Conservation (phyloP, 2,113 vertebrate species). For the Cyrtonyx montezumae region DNA sequence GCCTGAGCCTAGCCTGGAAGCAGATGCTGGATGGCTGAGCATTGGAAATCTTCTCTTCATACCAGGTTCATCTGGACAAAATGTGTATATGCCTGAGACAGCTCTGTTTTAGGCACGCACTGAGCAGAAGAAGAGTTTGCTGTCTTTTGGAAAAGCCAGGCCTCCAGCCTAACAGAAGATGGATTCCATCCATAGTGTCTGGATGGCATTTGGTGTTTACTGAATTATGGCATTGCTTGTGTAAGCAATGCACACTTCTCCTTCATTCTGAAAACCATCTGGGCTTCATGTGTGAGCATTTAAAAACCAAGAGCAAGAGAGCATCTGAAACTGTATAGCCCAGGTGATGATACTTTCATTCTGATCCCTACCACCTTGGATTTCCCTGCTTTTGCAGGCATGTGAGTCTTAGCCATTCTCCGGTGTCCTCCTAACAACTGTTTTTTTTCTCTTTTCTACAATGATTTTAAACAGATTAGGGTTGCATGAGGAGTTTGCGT, state of each 20-base stretch:
- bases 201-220: conserved; percentile 68
- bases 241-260: conserved; percentile 56
- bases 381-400: neutral
- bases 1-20: neutral
- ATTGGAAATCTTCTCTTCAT: conserved; percentile 25
- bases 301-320: neutral
- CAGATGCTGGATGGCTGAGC: conserved; percentile 19
- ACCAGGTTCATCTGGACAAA: conserved; percentile 66
- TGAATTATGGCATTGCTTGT: conserved; percentile 60
- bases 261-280: conserved; percentile 62
- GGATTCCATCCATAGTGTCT: conserved; percentile 58
- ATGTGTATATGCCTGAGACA: conserved; percentile 25
- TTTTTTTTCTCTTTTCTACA: neutral
- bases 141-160: conserved; percentile 58
- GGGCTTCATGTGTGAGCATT: conserved; percentile 41
- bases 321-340: neutral
- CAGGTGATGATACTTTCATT: neutral
- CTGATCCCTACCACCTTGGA: neutral
- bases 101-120: conserved; percentile 31
- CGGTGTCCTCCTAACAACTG: neutral
- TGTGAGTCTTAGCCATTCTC: neutral
- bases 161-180: conserved; percentile 52
- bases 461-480: neutral
- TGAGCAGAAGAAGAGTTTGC: conserved; percentile 46
- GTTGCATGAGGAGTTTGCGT: neutral